A percentile compares a stretch with the other conserved stretches of the same genome.
Evolutionary conservation across 2,113 vertebrate species (phyloP).

Genomic region (Triplophysa dalaica): DNA sequence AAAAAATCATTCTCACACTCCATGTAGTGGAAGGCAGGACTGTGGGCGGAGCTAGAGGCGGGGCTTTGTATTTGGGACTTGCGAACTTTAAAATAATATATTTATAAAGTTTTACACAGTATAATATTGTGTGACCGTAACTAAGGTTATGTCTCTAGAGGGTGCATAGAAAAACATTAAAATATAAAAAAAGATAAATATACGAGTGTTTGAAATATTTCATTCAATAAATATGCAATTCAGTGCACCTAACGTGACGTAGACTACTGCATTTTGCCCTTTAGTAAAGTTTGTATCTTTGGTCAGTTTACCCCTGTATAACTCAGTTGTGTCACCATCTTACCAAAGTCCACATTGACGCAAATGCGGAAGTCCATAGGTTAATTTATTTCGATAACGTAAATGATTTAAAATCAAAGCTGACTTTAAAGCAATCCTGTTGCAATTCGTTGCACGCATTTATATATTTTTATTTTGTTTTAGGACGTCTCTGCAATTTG

Average conservation of each 20-base stretch:
- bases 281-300: constrained; percentile 8
- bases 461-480: not conserved
- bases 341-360: constrained; percentile 62
- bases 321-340: constrained; percentile 56
- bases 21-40: constrained; percentile 42
- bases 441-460: not conserved
- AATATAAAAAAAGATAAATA: too few relatives aligned
- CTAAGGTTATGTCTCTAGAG: too few relatives aligned
- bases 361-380: constrained; percentile 56
- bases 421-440: constrained; percentile 1
- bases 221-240: too few relatives aligned
- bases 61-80: not conserved
- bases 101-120: too few relatives aligned
- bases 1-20: constrained; percentile 2
- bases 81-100: not conserved
- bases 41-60: constrained; percentile 50
- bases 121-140: too few relatives aligned
- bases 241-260: too few relatives aligned
- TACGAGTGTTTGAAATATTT: too few relatives aligned
- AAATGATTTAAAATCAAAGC: constrained; percentile 24
- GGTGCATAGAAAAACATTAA: too few relatives aligned
- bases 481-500: not conserved
- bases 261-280: too few relatives aligned
- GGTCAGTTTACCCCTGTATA: constrained; percentile 25
- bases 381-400: constrained; percentile 21